A percentile compares a stretch with the other conserved stretches of the same genome.
Conservation (phyloP, 2,113 vertebrate species). For the Notarius lentiginosus region DNA sequence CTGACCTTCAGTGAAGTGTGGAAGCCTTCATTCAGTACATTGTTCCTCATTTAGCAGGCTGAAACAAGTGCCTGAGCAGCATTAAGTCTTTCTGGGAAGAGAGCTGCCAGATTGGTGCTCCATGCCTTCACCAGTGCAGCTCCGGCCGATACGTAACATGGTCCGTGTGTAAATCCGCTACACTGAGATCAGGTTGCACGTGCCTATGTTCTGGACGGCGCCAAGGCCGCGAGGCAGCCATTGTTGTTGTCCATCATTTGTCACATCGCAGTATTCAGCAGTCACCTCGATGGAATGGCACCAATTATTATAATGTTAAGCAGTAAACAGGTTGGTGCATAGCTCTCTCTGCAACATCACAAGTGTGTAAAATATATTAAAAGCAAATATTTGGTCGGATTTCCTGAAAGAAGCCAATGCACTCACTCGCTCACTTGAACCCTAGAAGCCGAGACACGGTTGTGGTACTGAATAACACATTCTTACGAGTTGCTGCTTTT, state of each 20-base stretch:
- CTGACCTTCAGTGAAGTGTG: slow-evolving; percentile 55
- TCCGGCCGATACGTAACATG: slow-evolving; percentile 22
- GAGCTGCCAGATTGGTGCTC: slow-evolving; percentile 28
- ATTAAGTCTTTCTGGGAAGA: slow-evolving; percentile 64
- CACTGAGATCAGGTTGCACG: background rate
- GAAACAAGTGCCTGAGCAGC: slow-evolving; percentile 53
- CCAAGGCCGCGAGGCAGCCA: slow-evolving; percentile 17
- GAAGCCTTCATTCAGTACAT: slow-evolving; percentile 39
- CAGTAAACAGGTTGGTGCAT: background rate
- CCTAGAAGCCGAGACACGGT: background rate
- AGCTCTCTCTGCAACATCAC: background rate
- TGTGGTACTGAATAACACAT: background rate
- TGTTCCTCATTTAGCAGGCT: slow-evolving; percentile 58
- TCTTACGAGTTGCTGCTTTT: no score
- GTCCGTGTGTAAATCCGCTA: slow-evolving; percentile 34
- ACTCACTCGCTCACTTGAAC: background rate
- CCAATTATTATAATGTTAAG: slow-evolving; percentile 28
- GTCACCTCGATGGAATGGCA: background rate
- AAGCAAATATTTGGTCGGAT: background rate
- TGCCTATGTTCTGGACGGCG: background rate
- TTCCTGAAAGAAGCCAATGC: background rate
- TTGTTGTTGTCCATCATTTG: slow-evolving; percentile 23
- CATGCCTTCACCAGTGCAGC: slow-evolving; percentile 28
- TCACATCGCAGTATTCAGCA: background rate
- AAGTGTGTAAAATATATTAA: background rate